Evolutionary conservation across 2,797 vertebrate species (phyloP), one percentile per base, ranked within the genome.

Genomic region (Macropus fuliginosus): DNA sequence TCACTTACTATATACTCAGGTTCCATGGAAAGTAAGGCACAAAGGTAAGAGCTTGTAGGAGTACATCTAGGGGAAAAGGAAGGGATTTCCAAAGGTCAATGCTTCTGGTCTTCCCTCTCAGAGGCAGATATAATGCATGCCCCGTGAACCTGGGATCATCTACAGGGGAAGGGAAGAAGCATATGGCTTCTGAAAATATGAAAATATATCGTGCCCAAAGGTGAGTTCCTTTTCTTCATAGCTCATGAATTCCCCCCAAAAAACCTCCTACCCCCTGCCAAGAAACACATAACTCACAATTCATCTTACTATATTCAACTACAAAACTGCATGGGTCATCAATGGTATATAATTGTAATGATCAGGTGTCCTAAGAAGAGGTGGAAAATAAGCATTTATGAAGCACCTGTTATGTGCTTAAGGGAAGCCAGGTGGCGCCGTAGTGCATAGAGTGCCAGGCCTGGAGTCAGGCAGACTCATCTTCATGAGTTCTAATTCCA

Each of bases 221-320:
- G 40, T 21, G n/a, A 46, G 16, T 40, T 81, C 16, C n/a, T 46
- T 81, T 81, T 40, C 66, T 81, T 40, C 40, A 3, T 81, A 81
- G 66, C 21, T 74, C 66, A 74, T n/a, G 34, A 34, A 66, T 66
- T 34, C 62, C 34, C 34, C 4, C 16, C 1, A 4, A 62, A n/a
- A 3, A 34, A 13, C 4, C 1, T 0, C 21, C 24, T 5, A 2
- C 5, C 21, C 21, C 14, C 62, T 13, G 4, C 13, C 62, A 34
- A 34, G 14, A 66, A 14, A 66, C n/a, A 4, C 34, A 34, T 66
- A 66, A n/a, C 14, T n/a, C 62, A 66, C 4, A n/a, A 14, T 66
- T 34, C n/a, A 21, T 74, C 40, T 74, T 18, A n/a, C 14, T 18
- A 18, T 74, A n/a, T 74, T 74, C 66, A 40, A 74, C 14, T 74